phyloP scores from a whole-genome alignment of 2,113 vertebrate species.

The Acanthochromis polyacanthus region DNA sequence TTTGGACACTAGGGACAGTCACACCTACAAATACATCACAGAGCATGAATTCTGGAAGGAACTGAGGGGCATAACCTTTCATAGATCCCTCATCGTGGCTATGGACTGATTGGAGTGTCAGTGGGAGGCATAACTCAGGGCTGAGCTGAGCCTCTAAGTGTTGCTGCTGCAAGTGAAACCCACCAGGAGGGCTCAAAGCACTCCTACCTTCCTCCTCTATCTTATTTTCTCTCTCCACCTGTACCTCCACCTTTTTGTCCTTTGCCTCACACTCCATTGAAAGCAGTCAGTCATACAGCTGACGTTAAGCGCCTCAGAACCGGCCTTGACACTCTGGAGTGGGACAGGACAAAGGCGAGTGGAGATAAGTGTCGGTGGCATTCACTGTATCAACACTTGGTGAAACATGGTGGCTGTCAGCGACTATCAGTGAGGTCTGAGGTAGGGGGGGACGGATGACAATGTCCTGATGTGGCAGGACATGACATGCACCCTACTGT shows the following conservation, averaged over 20 bases:
- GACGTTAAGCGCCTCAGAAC: constrained; percentile 51
- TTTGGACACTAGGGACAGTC: constrained; percentile 15
- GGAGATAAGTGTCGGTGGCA: constrained; percentile 74
- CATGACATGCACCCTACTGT: constrained; percentile 76
- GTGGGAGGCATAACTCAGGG: constrained; percentile 67
- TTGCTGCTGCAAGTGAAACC: constrained; percentile 64
- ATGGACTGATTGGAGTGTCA: constrained; percentile 76
- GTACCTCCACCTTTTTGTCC: constrained; percentile 53
- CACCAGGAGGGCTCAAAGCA: constrained; percentile 57
- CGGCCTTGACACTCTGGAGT: constrained; percentile 65
- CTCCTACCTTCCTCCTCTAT: constrained; percentile 31
- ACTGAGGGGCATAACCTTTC: constrained; percentile 46
- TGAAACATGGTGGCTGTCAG: constrained; percentile 79
- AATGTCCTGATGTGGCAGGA: constrained; percentile 69
- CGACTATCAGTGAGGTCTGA: constrained; percentile 59
- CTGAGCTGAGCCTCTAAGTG: constrained; percentile 42
- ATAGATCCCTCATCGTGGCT: constrained; percentile 44
- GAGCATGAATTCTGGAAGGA: constrained; percentile 35
- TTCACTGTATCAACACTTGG: constrained; percentile 72
- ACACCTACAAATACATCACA: constrained; percentile 44
- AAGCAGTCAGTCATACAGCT: constrained; percentile 78
- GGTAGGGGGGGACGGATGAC: constrained; percentile 53
- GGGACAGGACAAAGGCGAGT: constrained; percentile 64
- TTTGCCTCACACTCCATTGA: constrained; percentile 39
- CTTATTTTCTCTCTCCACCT: constrained; percentile 31